A percentile compares a stretch with the other conserved stretches of the same genome.
Evolutionary conservation across 2,888 invertebrate species (phyloP).

Genomic region (Torymus aiolomorphi): DNA sequence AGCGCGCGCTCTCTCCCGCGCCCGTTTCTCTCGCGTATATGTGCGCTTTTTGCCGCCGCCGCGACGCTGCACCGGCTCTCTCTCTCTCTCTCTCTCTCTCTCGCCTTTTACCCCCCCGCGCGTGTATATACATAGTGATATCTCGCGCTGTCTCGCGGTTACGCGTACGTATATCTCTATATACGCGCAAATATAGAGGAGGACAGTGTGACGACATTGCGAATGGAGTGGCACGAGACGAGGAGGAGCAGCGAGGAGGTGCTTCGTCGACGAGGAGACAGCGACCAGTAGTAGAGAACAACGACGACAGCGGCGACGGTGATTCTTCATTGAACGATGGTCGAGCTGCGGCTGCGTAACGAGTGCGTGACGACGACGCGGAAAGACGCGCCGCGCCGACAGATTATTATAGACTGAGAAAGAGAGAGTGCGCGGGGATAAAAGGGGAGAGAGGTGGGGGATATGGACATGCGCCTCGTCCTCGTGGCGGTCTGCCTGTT

Average conservation of each 20-base stretch:
- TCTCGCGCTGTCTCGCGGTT: too few relatives aligned
- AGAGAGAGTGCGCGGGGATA: too few relatives aligned
- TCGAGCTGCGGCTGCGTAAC: too few relatives aligned
- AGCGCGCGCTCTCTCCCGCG: conserved; percentile 79
- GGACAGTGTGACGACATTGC: too few relatives aligned
- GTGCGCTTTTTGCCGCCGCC: conserved; percentile 9
- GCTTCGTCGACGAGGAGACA: too few relatives aligned
- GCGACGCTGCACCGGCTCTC: conserved; percentile 7
- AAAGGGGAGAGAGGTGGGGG: conserved; percentile 58
- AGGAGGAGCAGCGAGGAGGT: conserved; percentile 2
- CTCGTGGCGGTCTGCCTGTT: conserved; percentile 89
- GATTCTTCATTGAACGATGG: too few relatives aligned
- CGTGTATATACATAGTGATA: conserved; percentile 20
- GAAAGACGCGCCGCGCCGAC: too few relatives aligned
- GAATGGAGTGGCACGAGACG: conserved; percentile 25
- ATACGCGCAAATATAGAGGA: too few relatives aligned
- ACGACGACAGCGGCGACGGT: too few relatives aligned
- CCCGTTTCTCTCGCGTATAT: conserved; percentile 36
- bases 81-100: not conserved
- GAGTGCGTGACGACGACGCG: too few relatives aligned
- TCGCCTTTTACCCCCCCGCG: conserved; percentile 9
- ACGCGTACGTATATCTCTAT: too few relatives aligned
- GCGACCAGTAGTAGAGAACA: too few relatives aligned
- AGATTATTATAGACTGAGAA: conserved; percentile 42
- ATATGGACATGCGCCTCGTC: conserved; percentile 83